A percentile compares a stretch with the other conserved stretches of the same genome.
These are phyloP conservation scores for Melinaea menophilus DNA, from an alignment of 2,888 invertebrate genomes.

Conservation along the genomic window DNA sequence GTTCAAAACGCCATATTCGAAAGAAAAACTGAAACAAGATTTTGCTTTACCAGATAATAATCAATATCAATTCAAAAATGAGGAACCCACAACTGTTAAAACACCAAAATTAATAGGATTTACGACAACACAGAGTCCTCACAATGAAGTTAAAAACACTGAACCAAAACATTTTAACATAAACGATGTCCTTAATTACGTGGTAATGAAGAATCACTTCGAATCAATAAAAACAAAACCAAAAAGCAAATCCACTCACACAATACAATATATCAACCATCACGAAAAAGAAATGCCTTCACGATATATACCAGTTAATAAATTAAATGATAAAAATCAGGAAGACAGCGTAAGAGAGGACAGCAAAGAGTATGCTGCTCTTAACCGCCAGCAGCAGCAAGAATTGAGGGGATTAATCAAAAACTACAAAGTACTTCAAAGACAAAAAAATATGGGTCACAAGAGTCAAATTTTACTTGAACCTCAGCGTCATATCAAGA, in stretches of 20 bases:
- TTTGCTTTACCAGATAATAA: constrained; percentile 16
- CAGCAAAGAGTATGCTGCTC: constrained; percentile 40
- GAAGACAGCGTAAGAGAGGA: constrained; percentile 36
- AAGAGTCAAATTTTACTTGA: constrained; percentile 47
- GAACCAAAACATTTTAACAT: constrained; percentile 56
- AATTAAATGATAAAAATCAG: constrained; percentile 37
- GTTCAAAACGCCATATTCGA: constrained; percentile 40
- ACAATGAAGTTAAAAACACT: constrained; percentile 47
- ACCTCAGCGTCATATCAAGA: constrained; percentile 51
- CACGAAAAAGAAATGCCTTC: constrained; percentile 45
- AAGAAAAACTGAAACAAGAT: constrained; percentile 36
- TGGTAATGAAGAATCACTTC: constrained; percentile 60
- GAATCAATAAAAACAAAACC: constrained; percentile 60
- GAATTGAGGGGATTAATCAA: constrained; percentile 63
- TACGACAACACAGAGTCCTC: constrained; percentile 40
- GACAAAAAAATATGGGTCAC: constrained; percentile 49
- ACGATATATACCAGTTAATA: constrained; percentile 40
- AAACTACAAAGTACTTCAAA: constrained; percentile 68
- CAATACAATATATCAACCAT: constrained; percentile 32
- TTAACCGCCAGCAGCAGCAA: constrained; percentile 48
- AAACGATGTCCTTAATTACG: constrained; percentile 58
- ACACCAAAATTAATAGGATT: constrained; percentile 46
- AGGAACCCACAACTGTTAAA: constrained; percentile 48
- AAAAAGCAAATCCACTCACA: constrained; percentile 40
- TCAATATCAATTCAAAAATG: constrained; percentile 35